Percentiles rank a stretch among this genome's conserved stretches.
Conservation (phyloP, 2,113 vertebrate species). For the Eupsittula cactorum region DNA sequence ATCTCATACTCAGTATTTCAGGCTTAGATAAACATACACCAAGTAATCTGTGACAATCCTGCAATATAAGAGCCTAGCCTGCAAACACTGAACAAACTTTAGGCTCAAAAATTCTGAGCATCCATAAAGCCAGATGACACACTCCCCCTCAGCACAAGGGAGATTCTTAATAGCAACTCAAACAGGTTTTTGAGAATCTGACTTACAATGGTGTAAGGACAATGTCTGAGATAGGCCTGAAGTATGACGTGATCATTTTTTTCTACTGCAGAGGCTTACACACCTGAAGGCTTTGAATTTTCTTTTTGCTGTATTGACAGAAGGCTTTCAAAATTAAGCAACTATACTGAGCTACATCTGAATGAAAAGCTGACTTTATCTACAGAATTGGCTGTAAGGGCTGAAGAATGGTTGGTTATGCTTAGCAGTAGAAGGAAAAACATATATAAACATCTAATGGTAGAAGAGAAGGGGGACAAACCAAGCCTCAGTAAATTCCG, state of each 20-base stretch:
- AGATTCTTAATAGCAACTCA: not conserved
- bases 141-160: not conserved
- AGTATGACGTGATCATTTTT: fast-evolving
- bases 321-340: not conserved
- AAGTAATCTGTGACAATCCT: not conserved
- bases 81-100: not conserved
- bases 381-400: not conserved
- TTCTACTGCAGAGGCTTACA: not conserved
- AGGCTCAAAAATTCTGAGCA: not conserved
- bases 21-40: not conserved
- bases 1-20: not conserved
- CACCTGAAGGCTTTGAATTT: not conserved
- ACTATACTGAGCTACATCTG: not conserved
- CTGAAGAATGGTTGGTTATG: not conserved
- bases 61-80: not conserved
- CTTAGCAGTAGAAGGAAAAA: not conserved
- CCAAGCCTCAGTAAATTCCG: not conserved
- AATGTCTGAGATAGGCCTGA: not conserved
- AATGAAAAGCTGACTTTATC: not conserved
- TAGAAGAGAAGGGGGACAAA: not conserved
- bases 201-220: not conserved
- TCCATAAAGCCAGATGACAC: not conserved
- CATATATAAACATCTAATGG: not conserved
- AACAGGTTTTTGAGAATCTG: not conserved
- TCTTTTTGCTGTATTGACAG: not conserved